Evolutionary conservation across 2,113 vertebrate species (phyloP).

Genomic region (Sprattus sprattus): DNA sequence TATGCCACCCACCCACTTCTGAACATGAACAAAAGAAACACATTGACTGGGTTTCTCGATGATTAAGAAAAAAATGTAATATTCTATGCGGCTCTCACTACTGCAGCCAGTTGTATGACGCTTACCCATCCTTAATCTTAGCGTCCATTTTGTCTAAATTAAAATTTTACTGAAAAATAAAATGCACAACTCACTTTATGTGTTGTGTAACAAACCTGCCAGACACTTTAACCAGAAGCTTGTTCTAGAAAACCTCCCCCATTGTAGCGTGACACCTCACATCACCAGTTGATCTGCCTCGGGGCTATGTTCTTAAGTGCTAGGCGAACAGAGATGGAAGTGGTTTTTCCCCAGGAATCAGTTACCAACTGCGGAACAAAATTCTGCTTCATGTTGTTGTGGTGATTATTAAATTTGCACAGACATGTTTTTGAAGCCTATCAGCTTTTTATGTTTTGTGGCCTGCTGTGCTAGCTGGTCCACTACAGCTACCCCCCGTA

Average conservation of each 20-base stretch:
- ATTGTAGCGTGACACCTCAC: slow-evolving; percentile 6
- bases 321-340: not conserved
- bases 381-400: not conserved
- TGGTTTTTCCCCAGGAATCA: not conserved
- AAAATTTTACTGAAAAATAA: not conserved
- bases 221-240: not conserved
- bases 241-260: not conserved
- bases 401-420: not conserved
- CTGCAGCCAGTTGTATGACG: not conserved
- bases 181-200: not conserved
- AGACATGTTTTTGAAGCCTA: not conserved
- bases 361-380: not conserved
- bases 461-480: not conserved
- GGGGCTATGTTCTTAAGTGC: not conserved
- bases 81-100: not conserved
- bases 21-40: not conserved
- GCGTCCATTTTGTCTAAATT: not conserved
- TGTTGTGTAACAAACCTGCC: slow-evolving; percentile 12
- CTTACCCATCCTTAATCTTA: not conserved
- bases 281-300: not conserved
- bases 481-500: not conserved
- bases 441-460: not conserved
- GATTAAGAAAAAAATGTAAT: not conserved
- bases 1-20: not conserved
- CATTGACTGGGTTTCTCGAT: not conserved